These are phyloP conservation scores for Serranus cabrilla DNA, from an alignment of 2,797 vertebrate species.

Conservation along the genomic window DNA sequence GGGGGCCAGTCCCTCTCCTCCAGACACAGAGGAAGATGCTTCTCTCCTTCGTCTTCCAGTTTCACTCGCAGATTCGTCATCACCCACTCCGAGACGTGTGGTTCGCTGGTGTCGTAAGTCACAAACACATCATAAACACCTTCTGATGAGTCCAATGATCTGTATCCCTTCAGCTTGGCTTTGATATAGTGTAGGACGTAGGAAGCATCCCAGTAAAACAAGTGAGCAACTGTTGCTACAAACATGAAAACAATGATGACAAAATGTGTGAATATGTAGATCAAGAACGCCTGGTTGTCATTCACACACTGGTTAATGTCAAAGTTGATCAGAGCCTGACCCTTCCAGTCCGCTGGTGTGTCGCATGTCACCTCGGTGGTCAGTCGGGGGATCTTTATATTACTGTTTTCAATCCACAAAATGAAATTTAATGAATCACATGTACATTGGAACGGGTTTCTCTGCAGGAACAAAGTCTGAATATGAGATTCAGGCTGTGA, in stretches of 20 bases:
- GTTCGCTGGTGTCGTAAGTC: constrained; percentile 86
- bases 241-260: constrained; percentile 76
- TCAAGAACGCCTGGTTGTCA: constrained; percentile 60
- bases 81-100: constrained; percentile 86
- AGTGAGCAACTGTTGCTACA: constrained; percentile 76
- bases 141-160: constrained; percentile 58
- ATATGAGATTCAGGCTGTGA: constrained; percentile 57
- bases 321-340: constrained; percentile 70
- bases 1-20: constrained; percentile 89
- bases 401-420: constrained; percentile 80
- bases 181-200: constrained; percentile 81
- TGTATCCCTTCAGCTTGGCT: constrained; percentile 82
- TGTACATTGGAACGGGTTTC: constrained; percentile 87
- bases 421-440: constrained; percentile 85
- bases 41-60: constrained; percentile 85
- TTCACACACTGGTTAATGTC: constrained; percentile 82
- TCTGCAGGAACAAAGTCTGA: constrained; percentile 72
- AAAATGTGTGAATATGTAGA: constrained; percentile 73
- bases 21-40: constrained; percentile 82
- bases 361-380: constrained; percentile 75
- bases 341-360: constrained; percentile 66
- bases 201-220: constrained; percentile 88
- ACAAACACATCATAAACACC: constrained; percentile 83
- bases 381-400: constrained; percentile 78
- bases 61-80: constrained; percentile 83